Evolutionary conservation across 2,113 vertebrate species (phyloP), one percentile per base, ranked within the genome.

Genomic region (Crocuta crocuta): DNA sequence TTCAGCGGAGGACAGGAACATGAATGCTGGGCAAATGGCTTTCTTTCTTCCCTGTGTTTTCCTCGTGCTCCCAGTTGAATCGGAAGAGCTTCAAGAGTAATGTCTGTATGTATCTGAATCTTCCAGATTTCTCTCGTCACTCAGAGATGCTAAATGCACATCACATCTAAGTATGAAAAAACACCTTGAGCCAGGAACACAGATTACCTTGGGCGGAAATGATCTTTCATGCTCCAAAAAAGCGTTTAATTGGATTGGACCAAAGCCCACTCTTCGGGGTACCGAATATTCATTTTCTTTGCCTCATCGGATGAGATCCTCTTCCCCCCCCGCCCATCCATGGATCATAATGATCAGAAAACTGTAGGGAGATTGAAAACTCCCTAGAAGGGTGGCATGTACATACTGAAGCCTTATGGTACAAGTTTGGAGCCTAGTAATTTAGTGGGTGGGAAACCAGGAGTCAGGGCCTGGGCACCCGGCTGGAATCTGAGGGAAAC

Each of bases 71-170:
- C 53, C 78, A 5, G 39, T 17, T 13, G 53, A 50, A 81, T 48
- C 0, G 1, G 21, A 81, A 65, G 78, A 65, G 26, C n/a, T 65
- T 70, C 39, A 7, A 79, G 87, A 26, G 43, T n/a, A 15, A 43
- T 48, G 39, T 5, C 2, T 5, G 2, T 3, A 11, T 0, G 28
- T 1, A 58, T 58, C 48, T 43, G 35, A 63, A 7, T 53, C 39
- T 24, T 33, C 58, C 50, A 0, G 24, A 33, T 33, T 31, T 50
- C 2, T 5, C 35, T 33, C 2, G 33, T 19, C 53, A 33, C 39
- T 39, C 68, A 33, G 88, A 91, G 31, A 85, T 26, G 73, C 88
- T 61, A 50, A 31, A 48, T 39, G 71, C 81, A 71, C 71, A 24
- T 71, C 71, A 17, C 39, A 39, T 10, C 10, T 1, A 79, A 53